Conservation (phyloP, 2,113 vertebrate species). For the Oreochromis niloticus region DNA sequence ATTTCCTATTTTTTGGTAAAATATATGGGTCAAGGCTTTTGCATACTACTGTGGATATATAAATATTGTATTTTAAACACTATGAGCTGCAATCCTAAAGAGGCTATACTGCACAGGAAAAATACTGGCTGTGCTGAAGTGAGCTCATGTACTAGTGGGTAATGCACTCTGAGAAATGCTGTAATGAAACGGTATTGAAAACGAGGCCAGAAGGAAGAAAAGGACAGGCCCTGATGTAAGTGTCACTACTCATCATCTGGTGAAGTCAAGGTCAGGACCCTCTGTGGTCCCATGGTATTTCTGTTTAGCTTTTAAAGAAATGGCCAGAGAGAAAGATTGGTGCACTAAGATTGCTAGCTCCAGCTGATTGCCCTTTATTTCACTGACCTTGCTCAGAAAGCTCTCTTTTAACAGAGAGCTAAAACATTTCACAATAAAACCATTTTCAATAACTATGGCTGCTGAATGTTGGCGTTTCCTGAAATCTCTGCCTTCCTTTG, state of each 20-base stretch:
- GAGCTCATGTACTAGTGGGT: conserved; percentile 29
- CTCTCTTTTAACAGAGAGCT: not conserved
- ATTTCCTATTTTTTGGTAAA: not conserved
- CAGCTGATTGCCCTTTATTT: not conserved
- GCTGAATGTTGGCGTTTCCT: not conserved
- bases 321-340: not conserved
- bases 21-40: not conserved
- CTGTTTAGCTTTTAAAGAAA: conserved; percentile 29
- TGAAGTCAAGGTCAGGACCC: conserved; percentile 39
- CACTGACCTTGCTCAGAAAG: not conserved
- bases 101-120: not conserved
- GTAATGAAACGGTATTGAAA: conserved; percentile 30
- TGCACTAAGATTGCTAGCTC: not conserved
- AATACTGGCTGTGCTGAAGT: not conserved
- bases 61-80: not conserved
- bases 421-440: not conserved
- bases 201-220: conserved; percentile 21
- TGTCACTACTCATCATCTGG: conserved; percentile 44
- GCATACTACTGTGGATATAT: not conserved
- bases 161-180: conserved; percentile 47
- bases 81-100: not conserved
- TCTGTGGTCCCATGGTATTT: conserved; percentile 12
- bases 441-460: not conserved
- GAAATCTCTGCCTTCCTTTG: not conserved
- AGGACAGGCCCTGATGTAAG: conserved; percentile 15